phyloP scores from a whole-genome alignment of 2,888 invertebrate species.

The Aricia artaxerxes region DNA sequence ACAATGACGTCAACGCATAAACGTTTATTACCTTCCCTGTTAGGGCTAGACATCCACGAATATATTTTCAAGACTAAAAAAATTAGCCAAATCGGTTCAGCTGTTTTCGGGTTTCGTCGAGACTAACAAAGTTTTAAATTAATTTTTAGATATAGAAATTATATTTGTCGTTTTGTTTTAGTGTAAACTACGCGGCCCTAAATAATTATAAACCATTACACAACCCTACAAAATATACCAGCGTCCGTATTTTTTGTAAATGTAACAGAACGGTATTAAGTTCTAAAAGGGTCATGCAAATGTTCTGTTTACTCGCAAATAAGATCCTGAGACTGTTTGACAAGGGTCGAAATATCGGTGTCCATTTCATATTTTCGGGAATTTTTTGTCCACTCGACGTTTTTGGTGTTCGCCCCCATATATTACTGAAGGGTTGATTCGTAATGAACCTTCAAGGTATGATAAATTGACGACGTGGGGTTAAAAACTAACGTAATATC shows the following conservation, averaged over 20 bases:
- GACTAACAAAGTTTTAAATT: no score
- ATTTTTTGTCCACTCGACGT: conserved; percentile 43
- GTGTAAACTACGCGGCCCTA: neutral
- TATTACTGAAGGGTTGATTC: conserved; percentile 47
- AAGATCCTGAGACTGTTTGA: conserved; percentile 43
- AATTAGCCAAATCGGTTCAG: no score
- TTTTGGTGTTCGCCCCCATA: conserved; percentile 43
- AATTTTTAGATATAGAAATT: no score
- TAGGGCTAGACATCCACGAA: no score
- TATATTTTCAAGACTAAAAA: no score
- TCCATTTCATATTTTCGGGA: conserved; percentile 43
- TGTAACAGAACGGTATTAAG: conserved; percentile 37
- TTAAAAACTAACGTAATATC: conserved; percentile 18
- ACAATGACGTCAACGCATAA: no score
- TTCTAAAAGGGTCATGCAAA: conserved; percentile 41
- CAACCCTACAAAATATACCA: neutral
- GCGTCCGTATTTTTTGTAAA: neutral
- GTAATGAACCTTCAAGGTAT: conserved; percentile 45
- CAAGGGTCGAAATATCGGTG: conserved; percentile 47
- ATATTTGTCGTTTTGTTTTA: no score
- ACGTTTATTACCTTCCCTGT: no score
- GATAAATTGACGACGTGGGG: conserved; percentile 43
- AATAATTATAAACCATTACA: neutral
- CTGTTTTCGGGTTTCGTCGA: no score
- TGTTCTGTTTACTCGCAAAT: conserved; percentile 47